These are phyloP conservation scores for Biston stratarius DNA, from an alignment of 2,888 invertebrate species.

Conservation along the genomic window DNA sequence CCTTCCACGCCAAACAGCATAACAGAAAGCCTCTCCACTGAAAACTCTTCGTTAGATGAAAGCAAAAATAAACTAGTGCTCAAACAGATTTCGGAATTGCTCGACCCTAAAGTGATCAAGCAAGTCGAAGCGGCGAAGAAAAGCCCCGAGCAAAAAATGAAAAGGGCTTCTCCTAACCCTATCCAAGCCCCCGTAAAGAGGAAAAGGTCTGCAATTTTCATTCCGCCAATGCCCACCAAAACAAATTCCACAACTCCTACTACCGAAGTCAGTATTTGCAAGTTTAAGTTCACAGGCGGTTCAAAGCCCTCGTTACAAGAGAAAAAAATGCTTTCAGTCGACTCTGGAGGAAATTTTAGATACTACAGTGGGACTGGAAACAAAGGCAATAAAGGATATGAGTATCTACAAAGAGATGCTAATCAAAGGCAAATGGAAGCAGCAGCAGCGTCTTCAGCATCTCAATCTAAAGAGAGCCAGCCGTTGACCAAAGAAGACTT, in stretches of 20 bases:
- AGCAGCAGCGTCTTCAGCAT: conserved; percentile 54
- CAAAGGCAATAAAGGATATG: conserved; percentile 93
- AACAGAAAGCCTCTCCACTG: conserved; percentile 59
- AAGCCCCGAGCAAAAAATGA: conserved; percentile 78
- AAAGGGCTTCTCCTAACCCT: conserved; percentile 73
- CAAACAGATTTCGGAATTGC: conserved; percentile 79
- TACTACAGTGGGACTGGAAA: conserved; percentile 95
- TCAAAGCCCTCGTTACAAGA: conserved; percentile 95
- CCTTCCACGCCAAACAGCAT: conserved; percentile 67
- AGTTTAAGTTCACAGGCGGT: conserved; percentile 97
- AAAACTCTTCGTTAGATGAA: conserved; percentile 77
- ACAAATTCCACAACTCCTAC: conserved; percentile 91
- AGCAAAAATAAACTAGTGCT: conserved; percentile 75
- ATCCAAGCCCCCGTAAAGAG: conserved; percentile 86
- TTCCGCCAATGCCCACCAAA: conserved; percentile 92
- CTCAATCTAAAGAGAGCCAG: conserved; percentile 48
- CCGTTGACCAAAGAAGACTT: conserved; percentile 70
- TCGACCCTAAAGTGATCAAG: conserved; percentile 79
- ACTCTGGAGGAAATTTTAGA: conserved; percentile 94
- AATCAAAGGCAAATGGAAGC: conserved; percentile 71
- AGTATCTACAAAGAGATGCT: conserved; percentile 91
- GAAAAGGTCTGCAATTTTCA: conserved; percentile 94
- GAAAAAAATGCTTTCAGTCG: conserved; percentile 96
- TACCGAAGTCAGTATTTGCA: conserved; percentile 95
- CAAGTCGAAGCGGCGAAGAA: conserved; percentile 68